A percentile compares a stretch with the other conserved stretches of the same genome.
phyloP scores from a whole-genome alignment of 1,140 invertebrate species.

The Leguminivora glycinivorella region DNA sequence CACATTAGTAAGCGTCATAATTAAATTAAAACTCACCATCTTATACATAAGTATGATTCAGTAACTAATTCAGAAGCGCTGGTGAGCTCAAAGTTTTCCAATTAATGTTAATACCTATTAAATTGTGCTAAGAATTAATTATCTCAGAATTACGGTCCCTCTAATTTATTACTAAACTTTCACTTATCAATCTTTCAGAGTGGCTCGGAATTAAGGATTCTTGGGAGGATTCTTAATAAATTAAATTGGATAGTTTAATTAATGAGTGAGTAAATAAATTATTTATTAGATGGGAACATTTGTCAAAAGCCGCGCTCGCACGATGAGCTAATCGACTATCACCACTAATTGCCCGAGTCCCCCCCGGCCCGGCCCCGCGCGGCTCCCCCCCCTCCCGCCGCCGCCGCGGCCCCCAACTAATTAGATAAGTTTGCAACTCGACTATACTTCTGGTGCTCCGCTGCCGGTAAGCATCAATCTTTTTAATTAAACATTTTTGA shows the following conservation, averaged over 20 bases:
- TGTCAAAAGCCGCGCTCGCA: slow-evolving; percentile 77
- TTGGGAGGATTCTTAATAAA: slow-evolving; percentile 16
- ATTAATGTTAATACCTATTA: slow-evolving; percentile 77
- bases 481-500: slow-evolving; percentile 79
- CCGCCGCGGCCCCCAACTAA: slow-evolving; percentile 60
- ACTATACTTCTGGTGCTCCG: slow-evolving; percentile 74
- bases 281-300: slow-evolving; percentile 72
- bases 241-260: slow-evolving; percentile 25
- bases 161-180: slow-evolving; percentile 75
- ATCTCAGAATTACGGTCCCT: slow-evolving; percentile 67
- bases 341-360: slow-evolving; percentile 73
- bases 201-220: slow-evolving; percentile 35
- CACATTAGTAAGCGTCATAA: slow-evolving; percentile 16
- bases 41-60: slow-evolving; percentile 37
- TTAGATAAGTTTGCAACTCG: slow-evolving; percentile 78
- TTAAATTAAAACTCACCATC: slow-evolving; percentile 27
- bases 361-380: slow-evolving; percentile 37
- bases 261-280: slow-evolving; percentile 66
- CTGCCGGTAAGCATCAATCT: slow-evolving; percentile 77
- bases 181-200: slow-evolving; percentile 72
- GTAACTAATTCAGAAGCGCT: slow-evolving; percentile 36
- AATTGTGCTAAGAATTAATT: slow-evolving; percentile 75
- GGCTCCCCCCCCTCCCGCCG: slow-evolving; percentile 26
- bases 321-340: slow-evolving; percentile 79
- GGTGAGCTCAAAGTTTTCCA: slow-evolving; percentile 62